These are phyloP conservation scores for Pedicia rivosa DNA, from an alignment of 2,888 invertebrate species.

Conservation along the genomic window DNA sequence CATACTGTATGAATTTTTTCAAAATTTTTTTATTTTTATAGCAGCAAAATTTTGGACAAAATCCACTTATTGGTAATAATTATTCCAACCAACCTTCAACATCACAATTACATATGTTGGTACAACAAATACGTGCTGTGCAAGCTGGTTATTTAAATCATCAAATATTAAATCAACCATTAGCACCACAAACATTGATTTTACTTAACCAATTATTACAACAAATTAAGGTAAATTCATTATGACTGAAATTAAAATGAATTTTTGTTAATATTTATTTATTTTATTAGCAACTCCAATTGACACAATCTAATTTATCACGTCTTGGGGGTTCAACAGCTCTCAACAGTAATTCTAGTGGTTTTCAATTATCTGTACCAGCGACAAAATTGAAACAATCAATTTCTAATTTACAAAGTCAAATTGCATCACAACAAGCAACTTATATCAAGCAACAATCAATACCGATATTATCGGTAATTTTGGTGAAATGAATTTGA, in stretches of 20 bases:
- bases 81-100: conserved; percentile 48
- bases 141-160: conserved; percentile 86
- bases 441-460: conserved; percentile 56
- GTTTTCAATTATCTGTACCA: conserved; percentile 66
- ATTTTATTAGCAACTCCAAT: conserved; percentile 26
- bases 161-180: conserved; percentile 85
- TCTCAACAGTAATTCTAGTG: conserved; percentile 21
- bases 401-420: conserved; percentile 78
- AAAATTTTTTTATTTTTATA: too few species aligned
- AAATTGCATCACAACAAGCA: conserved; percentile 87
- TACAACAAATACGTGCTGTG: conserved; percentile 61
- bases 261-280: not conserved
- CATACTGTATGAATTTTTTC: too few species aligned
- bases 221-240: conserved; percentile 51
- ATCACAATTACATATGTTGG: conserved; percentile 76
- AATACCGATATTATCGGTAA: conserved; percentile 44
- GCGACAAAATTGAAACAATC: conserved; percentile 89
- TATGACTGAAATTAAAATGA: not conserved
- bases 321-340: conserved; percentile 17
- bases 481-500: conserved; percentile 60
- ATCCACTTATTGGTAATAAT: conserved; percentile 9
- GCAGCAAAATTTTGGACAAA: conserved; percentile 17
- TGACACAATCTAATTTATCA: conserved; percentile 28
- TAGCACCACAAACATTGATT: conserved; percentile 83
- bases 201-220: conserved; percentile 84